Evolutionary conservation across 1,140 invertebrate genomes (phyloP).

Genomic region (Tetraneura akinire): DNA sequence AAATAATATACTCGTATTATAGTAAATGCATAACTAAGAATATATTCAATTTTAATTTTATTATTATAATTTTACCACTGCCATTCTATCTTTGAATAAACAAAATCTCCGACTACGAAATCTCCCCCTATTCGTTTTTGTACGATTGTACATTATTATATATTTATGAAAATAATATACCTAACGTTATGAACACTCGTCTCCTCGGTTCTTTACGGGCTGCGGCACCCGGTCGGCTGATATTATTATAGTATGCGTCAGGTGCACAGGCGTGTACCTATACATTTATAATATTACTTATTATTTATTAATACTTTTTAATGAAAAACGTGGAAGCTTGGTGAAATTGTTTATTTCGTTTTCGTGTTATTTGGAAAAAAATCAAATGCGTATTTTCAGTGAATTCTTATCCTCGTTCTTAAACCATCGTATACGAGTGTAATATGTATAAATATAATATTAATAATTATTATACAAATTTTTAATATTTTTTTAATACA

Average conservation of each 20-base stretch:
- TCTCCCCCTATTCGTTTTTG: background rate
- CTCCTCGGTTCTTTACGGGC: conserved; percentile 13
- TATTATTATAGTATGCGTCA: conserved; percentile 30
- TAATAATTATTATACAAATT: too few species aligned
- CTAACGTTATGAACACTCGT: conserved; percentile 21
- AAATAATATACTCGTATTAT: too few species aligned
- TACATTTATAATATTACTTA: conserved; percentile 30
- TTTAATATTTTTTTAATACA: too few species aligned
- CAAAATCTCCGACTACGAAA: background rate
- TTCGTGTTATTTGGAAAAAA: background rate
- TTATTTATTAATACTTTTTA: conserved; percentile 39
- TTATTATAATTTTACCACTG: conserved; percentile 25
- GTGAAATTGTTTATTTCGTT: background rate
- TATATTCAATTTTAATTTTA: conserved; percentile 28
- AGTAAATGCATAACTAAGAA: background rate
- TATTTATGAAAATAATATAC: conserved; percentile 49
- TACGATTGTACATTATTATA: conserved; percentile 10
- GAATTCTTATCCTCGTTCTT: background rate
- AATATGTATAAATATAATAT: too few species aligned
- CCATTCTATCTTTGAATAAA: conserved; percentile 14
- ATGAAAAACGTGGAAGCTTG: conserved; percentile 21
- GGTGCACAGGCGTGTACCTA: background rate
- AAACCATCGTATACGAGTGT: too few species aligned
- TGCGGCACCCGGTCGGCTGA: conserved; percentile 1
- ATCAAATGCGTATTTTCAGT: background rate